phyloP scores from a whole-genome alignment of 2,797 vertebrate species.

The Erethizon dorsatum region DNA sequence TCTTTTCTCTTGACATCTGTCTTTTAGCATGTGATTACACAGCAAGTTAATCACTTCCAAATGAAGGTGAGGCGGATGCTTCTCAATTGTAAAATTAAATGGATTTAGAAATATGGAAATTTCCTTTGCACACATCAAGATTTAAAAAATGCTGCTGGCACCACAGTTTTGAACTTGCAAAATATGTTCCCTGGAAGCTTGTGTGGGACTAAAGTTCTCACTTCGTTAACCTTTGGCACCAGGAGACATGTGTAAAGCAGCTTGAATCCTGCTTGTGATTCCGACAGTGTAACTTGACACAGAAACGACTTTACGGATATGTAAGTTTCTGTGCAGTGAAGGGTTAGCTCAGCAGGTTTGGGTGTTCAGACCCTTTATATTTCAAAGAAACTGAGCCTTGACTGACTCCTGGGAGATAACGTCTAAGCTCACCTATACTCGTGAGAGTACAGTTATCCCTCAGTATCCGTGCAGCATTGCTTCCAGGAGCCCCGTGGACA shows the following conservation, averaged over 20 bases:
- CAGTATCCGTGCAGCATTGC: background rate
- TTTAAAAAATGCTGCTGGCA: background rate
- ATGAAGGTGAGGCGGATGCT: background rate
- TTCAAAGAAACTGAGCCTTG: background rate
- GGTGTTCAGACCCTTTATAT: background rate
- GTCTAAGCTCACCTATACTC: background rate
- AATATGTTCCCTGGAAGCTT: background rate
- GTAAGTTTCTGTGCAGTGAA: background rate
- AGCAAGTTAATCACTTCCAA: background rate
- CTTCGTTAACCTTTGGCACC: background rate
- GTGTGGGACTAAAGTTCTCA: background rate
- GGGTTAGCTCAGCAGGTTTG: background rate
- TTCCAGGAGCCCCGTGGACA: background rate
- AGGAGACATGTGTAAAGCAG: background rate
- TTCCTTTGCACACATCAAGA: background rate
- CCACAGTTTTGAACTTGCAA: background rate
- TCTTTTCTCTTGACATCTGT: background rate
- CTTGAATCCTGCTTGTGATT: background rate
- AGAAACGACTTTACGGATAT: background rate
- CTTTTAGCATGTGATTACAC: background rate
- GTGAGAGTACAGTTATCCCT: background rate
- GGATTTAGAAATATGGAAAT: background rate
- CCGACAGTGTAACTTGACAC: background rate
- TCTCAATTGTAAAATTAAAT: background rate
- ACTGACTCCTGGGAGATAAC: background rate